Evolutionary conservation across 2,113 vertebrate genomes (phyloP), one percentile per base, ranked within the genome.

Genomic region (Addax nasomaculatus): DNA sequence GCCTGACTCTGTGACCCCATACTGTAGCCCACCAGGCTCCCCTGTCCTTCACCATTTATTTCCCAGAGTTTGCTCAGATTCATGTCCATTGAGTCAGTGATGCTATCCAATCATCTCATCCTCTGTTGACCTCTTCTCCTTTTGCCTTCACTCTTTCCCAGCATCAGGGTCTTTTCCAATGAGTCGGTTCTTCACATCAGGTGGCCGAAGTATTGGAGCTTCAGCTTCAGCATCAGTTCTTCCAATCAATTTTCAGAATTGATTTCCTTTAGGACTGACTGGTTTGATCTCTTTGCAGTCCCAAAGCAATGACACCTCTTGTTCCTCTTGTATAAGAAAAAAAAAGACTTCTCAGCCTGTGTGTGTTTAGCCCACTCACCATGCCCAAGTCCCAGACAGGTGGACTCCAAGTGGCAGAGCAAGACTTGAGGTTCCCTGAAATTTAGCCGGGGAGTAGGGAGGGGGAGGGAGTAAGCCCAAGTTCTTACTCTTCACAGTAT

Each of bases 241-340:
- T 43, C 70, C 70, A 76, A 1, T 76, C 36, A 43, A 27, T 43
- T 43, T n/a, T 76, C 36, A 73, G 39, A 43, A 25, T 76, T 70
- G 67, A 70, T 39, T 76, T 76, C 70, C 23, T 76, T 43, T 43
- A 43, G 70, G 36, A 43, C 36, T 76, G 36, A 43, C 23, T 43
- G 70, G 70, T 76, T 43, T 76, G 70, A 76, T 76, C 70, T 76
- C 70, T 43, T 76, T 43, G 36, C 70, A 76, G 39, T 76, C 70
- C 60, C 79, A 25, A 84, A 57, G 36, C 25, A 45, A 27, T 33
- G 27, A n/a, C 55, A 64, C 7, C 15, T 36, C 62, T 67, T 39
- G 16, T 14, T 45, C 49, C 23, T 83, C 47, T 36, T 39, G 57
- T 43, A 15, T 58, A 45, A 64, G 4, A 1, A 78, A 33, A 30